phyloP scores from a whole-genome alignment of 2,797 vertebrate genomes.

The Mionectes olivaceus region DNA sequence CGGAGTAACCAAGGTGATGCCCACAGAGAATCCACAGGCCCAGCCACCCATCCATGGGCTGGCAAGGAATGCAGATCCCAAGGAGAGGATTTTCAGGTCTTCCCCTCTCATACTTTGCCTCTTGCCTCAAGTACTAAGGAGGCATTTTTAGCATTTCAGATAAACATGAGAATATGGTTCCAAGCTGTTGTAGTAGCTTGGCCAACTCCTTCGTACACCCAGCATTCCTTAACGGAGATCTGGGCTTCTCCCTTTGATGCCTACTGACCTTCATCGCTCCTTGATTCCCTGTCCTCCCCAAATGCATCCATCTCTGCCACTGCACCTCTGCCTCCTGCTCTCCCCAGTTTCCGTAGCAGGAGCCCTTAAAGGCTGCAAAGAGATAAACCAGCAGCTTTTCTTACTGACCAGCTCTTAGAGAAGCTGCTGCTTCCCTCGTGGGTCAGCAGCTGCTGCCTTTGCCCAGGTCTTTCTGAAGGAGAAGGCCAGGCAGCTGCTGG shows the following conservation, averaged over 20 bases:
- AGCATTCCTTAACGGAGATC: background rate
- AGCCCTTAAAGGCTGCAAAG: background rate
- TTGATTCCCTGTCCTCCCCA: background rate
- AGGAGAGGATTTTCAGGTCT: background rate
- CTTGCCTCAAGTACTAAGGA: background rate
- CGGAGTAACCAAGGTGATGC: constrained; percentile 77
- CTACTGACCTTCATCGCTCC: background rate
- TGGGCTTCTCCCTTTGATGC: background rate
- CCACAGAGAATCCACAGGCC: background rate
- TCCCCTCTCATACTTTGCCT: background rate
- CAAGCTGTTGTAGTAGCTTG: background rate
- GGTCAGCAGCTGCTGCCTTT: background rate
- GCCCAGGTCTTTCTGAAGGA: constrained; percentile 90
- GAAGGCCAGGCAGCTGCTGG: constrained; percentile 83
- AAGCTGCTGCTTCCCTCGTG: background rate
- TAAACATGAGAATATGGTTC: background rate
- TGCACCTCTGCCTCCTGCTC: background rate
- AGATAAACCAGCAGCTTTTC: background rate
- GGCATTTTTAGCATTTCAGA: background rate
- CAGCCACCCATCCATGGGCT: background rate
- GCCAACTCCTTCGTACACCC: background rate
- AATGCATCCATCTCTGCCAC: background rate
- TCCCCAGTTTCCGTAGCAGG: background rate
- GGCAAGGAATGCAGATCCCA: background rate
- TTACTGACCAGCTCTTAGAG: background rate